Evolutionary conservation across 2,888 invertebrate species (phyloP), one percentile per base, ranked within the genome.

Genomic region (Drosophila emarginata): DNA sequence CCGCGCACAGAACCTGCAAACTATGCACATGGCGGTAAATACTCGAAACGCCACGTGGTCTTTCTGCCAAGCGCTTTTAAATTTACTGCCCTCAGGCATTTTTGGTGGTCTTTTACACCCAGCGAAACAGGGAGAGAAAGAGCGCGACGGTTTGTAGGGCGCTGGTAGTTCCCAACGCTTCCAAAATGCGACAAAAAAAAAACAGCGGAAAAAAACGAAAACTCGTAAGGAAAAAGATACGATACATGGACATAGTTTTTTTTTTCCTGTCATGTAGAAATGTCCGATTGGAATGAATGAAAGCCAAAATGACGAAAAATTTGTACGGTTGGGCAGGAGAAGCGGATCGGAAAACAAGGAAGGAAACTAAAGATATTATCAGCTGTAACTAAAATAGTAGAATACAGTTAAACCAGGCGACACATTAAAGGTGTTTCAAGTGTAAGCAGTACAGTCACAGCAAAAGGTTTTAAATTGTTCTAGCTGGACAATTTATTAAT

Each of bases 11-110:
- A 86, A 87, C 88, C 83, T 83, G 76, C 86, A 86, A 83, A 86
- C 86, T 83, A 86, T 87, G 82, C 83, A 82, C 82, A 86, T 80
- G 86, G 82, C 88, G 88, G 82, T 82, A 82, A 87, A 82, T 82
- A 82, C 88, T 85, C 70, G 32, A 57, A 59, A 76, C 80, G 80
- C 88, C 80, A 77, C 83, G 73, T 79, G 87, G 70, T 77, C 72
- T 40, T 18, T 9, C 63, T 64, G 57, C 50, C 11, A 39, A 28
- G 51, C 23, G 59, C 78, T 80, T 78, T 80, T 78, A 80, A 83
- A 83, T 83, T 83, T 87, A 83, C 80, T 87, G 76, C 86, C 84
- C 67, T 82, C 84, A 72, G 89, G 84, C 74, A 89, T 85, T 89
- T 89, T 80, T 64, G 54, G 45, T 54, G 54, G 32, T 53, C 40